phyloP scores from a whole-genome alignment of 2,888 invertebrate genomes.

The Drosophila birchii region DNA sequence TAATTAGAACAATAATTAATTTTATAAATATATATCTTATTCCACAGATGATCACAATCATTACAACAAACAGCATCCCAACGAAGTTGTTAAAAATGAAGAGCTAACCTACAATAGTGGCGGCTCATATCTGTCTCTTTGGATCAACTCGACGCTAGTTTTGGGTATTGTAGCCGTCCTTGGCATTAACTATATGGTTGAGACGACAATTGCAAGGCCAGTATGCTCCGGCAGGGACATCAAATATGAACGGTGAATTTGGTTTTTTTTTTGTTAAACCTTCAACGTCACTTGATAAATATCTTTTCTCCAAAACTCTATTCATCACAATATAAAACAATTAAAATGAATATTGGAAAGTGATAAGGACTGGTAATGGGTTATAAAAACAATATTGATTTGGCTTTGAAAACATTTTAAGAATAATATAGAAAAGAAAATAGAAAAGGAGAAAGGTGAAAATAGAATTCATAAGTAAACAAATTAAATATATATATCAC shows the following conservation, averaged over 20 bases:
- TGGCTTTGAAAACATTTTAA: constrained; percentile 26
- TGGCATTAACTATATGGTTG: constrained; percentile 17
- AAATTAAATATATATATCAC: constrained; percentile 54
- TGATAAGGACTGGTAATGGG: constrained; percentile 14
- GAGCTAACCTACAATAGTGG: constrained; percentile 91
- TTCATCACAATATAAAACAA: neutral
- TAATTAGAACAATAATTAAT: neutral
- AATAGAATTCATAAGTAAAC: constrained; percentile 74
- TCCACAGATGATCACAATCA: constrained; percentile 87
- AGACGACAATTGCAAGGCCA: constrained; percentile 7
- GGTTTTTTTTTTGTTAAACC: neutral
- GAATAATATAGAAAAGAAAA: constrained; percentile 54
- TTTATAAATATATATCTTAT: neutral
- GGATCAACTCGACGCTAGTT: constrained; percentile 19
- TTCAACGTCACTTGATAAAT: constrained; percentile 8
- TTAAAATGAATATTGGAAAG: constrained; percentile 4
- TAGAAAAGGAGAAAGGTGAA: constrained; percentile 74
- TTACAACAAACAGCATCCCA: constrained; percentile 94
- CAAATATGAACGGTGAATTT: constrained; percentile 17
- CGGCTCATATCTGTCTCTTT: constrained; percentile 12
- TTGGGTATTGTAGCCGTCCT: constrained; percentile 16
- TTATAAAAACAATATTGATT: constrained; percentile 16
- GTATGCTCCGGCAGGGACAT: neutral
- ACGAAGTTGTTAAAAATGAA: constrained; percentile 97
- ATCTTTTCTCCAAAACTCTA: constrained; percentile 16